Evolutionary conservation across 2,797 vertebrate genomes (phyloP).

Genomic region (Poeciliopsis presidionis): DNA sequence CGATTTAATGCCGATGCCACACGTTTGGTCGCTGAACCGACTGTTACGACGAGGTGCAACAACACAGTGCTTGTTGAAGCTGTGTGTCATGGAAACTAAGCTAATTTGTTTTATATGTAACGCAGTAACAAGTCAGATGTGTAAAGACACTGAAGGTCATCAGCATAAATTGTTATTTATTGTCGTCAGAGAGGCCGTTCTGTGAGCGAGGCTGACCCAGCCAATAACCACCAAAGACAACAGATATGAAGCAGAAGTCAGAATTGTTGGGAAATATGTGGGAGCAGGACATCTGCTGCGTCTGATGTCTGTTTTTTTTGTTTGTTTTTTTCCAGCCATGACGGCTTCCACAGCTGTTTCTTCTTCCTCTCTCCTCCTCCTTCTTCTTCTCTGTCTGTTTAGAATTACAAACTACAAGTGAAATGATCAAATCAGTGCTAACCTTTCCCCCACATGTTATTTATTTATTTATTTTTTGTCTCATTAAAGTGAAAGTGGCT

Average conservation of each 20-base stretch:
- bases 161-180: neutral
- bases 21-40: too few relatives aligned
- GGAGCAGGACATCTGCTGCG: neutral
- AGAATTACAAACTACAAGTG: neutral
- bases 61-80: too few relatives aligned
- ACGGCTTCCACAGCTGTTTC: neutral
- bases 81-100: too few relatives aligned
- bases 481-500: neutral
- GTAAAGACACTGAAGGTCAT: neutral
- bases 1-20: too few relatives aligned
- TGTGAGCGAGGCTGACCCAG: neutral
- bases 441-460: neutral
- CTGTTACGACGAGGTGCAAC: too few relatives aligned
- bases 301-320: neutral
- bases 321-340: neutral
- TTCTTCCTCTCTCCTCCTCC: neutral
- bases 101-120: too few relatives aligned
- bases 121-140: neutral
- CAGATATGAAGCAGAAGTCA: neutral
- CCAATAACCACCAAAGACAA: neutral
- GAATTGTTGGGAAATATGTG: neutral
- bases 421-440: neutral
- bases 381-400: neutral
- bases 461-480: too few relatives aligned
- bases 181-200: neutral